Base-by-base conservation (phyloP, 1,140 invertebrate species). In the Ceratina calcarata region DNA sequence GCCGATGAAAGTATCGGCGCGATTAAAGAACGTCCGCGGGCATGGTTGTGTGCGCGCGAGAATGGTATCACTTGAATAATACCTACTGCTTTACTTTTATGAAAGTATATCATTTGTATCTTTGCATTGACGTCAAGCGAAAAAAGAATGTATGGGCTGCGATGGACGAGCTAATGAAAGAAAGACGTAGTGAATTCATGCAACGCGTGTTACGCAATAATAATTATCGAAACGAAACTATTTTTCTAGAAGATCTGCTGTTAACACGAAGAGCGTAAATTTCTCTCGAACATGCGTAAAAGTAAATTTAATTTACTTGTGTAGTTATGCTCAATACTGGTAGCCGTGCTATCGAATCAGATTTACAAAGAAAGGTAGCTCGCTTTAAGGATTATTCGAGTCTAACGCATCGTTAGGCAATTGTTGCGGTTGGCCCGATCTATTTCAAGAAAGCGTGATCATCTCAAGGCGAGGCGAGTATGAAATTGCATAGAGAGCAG, bases 1-100 rank as follows among this genome's bases (percentile, higher is more conserved):
- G 68, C 66, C 78, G 82, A 85, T 80, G 82, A 85, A 85, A 85
- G 83, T 84, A 77, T 51, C 82, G 78, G 57, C 79, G 79, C 78
- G 15, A 80, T 84, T 81, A 71, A 85, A 85, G 22, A 76, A 68
- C 72, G 61, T 7, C 13, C 55, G 67, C 57, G 16, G n/a, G 7
- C 6, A 32, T 10, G 10, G 3, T 20, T 49, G 13, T 0, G 3
- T 45, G 10, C 4, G 32, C 67, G 24, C 24, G 20, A 10, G 8
- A 16, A 51, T 2, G 27, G 57, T 55, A 72, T 55, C 61, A 66
- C 22, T 55, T 32, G n/a, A 66, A 77, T 64, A 68, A 51, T 51
- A 67, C 60, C 37, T 45, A 45, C 37, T 45, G 53, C 58, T 78
- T 73, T 57, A 60, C 58, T 78, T 73, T 57, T 55, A 65, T 68